Evolutionary conservation across 1,140 invertebrate genomes (phyloP).

Genomic region (Caenorhabditis elegans): WBcel235 BX284604.4:2087001-2087500

Average conservation of each 20-base stretch:
- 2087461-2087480: constrained; percentile 83
- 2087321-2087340: constrained; percentile 77
- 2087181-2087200: constrained; percentile 89
- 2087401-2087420: constrained; percentile 59
- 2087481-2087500: constrained; percentile 97
- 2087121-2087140: constrained; percentile 61
- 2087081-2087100: constrained; percentile 65
- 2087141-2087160: constrained; percentile 78
- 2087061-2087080: constrained; percentile 49
- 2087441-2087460: constrained; percentile 47
- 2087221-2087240: constrained; percentile 63
- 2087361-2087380: constrained; percentile 54
- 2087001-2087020: constrained; percentile 78
- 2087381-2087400: constrained; percentile 54
- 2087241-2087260: constrained; percentile 75
- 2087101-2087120: constrained; percentile 54
- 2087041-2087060: constrained; percentile 47
- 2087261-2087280: constrained; percentile 89
- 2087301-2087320: constrained; percentile 65
- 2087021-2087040: constrained; percentile 81
- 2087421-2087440: constrained; percentile 58
- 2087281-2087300: constrained; percentile 65
- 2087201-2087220: constrained; percentile 80
- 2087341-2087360: constrained; percentile 49
- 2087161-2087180: constrained; percentile 94